These are phyloP conservation scores for Corapipo altera DNA, from an alignment of 2,113 vertebrate genomes.

Conservation along the genomic window DNA sequence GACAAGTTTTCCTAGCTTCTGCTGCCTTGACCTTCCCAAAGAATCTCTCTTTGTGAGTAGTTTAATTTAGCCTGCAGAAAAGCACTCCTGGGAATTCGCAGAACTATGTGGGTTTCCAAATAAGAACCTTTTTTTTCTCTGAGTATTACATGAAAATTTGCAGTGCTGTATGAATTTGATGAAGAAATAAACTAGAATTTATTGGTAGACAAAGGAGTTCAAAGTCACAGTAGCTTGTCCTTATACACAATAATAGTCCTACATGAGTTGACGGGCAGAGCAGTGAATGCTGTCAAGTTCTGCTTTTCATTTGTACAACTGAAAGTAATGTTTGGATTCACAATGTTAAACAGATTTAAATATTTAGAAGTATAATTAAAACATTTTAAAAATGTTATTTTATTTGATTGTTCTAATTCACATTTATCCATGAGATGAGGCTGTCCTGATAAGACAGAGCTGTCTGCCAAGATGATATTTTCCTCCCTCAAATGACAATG, in stretches of 20 bases:
- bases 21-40: not conserved
- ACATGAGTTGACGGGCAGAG: not conserved
- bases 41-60: not conserved
- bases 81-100: rapidly evolving
- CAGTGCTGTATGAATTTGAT: not conserved
- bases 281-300: not conserved
- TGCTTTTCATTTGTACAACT: not conserved
- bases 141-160: not conserved
- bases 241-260: not conserved
- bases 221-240: not conserved
- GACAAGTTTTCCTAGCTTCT: not conserved
- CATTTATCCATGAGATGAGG: not conserved
- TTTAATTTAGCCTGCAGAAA: not conserved
- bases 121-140: not conserved
- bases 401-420: not conserved
- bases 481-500: not conserved
- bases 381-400: not conserved
- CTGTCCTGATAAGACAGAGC: not conserved
- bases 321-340: not conserved
- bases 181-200: not conserved
- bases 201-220: not conserved
- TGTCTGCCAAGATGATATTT: not conserved
- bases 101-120: not conserved
- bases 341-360: not conserved
- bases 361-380: not conserved